These are phyloP conservation scores for Cyrtonyx montezumae DNA, from an alignment of 2,113 vertebrate genomes.

Conservation along the genomic window DNA sequence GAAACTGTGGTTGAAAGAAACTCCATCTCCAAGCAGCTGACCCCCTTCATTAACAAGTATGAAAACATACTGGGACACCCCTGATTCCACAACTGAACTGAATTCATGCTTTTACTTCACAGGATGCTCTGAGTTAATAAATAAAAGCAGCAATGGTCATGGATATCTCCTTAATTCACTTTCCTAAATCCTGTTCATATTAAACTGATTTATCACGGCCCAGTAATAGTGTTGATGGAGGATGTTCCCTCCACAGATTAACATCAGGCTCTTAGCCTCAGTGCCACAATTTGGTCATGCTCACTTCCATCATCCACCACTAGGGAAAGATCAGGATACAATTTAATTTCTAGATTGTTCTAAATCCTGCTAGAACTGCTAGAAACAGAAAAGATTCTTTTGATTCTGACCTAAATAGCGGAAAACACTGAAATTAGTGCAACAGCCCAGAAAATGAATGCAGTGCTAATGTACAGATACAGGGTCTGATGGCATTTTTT, in stretches of 20 bases:
- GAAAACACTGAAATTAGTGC: neutral
- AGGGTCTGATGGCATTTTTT: accelerated
- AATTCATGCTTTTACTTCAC: neutral
- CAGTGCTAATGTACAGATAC: accelerated
- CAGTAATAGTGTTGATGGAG: neutral
- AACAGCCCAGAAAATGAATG: neutral
- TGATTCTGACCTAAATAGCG: neutral
- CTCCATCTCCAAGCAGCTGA: neutral
- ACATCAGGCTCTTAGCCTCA: neutral
- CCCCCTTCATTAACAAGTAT: neutral
- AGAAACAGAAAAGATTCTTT: neutral
- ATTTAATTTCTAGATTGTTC: neutral
- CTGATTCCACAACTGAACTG: too few relatives aligned
- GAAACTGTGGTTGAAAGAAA: too few relatives aligned
- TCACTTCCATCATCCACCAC: neutral
- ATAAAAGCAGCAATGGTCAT: neutral
- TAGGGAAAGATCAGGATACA: neutral
- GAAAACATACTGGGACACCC: neutral
- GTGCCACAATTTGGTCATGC: accelerated
- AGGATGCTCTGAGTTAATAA: neutral
- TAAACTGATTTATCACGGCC: neutral
- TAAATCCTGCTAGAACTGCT: neutral
- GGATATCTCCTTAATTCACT: neutral
- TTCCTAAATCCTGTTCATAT: neutral
- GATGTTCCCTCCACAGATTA: neutral